Evolutionary conservation across 2,888 invertebrate genomes (phyloP), one percentile per base, ranked within the genome.

Genomic region (Agrochola litura): DNA sequence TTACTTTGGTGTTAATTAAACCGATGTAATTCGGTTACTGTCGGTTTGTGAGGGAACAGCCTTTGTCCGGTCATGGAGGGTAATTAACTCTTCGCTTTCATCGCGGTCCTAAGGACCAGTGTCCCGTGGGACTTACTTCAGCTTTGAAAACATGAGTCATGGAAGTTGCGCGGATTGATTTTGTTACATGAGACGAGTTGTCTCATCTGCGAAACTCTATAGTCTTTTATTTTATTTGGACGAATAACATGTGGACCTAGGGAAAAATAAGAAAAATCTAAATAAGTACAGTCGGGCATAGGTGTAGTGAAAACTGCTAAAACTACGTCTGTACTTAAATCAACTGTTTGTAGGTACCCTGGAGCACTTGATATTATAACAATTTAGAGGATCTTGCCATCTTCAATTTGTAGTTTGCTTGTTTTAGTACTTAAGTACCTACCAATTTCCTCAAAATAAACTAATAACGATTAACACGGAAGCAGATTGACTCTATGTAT

Each of bases 51-150:
- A 81, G 74, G 70, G 72, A 73, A 72, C 77, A 60, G 68, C 63
- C 66, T 85, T 89, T 87, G 89, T 89, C 68, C 73, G 74, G 68
- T 54, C 77, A 56, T 74, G 73, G 73, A 68, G 22, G 67, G 77
- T 87, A 89, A 89, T 86, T 88, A 88, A 88, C 81, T 82, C 73
- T 70, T 76, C 4, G 84, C 77, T 84, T 84, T 87, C 83, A 73
- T 85, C 73, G 56, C 25, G 61, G 60, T 41, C 56, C 9, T 46
- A 22, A 78, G 75, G 81, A 77, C 54, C 70, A 25, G 43, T 54
- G 77, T 76, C 83, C 79, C 87, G 83, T 80, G 87, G 84, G 86
- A 86, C 71, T 72, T 58, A 6, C 22, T 74, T 73, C 30, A 63
- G 46, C 65, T 81, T 69, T 22, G 12, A 64, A 73, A 43, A 58